Conservation (phyloP, 2,888 invertebrate species). For the Drosophila affinis region DNA sequence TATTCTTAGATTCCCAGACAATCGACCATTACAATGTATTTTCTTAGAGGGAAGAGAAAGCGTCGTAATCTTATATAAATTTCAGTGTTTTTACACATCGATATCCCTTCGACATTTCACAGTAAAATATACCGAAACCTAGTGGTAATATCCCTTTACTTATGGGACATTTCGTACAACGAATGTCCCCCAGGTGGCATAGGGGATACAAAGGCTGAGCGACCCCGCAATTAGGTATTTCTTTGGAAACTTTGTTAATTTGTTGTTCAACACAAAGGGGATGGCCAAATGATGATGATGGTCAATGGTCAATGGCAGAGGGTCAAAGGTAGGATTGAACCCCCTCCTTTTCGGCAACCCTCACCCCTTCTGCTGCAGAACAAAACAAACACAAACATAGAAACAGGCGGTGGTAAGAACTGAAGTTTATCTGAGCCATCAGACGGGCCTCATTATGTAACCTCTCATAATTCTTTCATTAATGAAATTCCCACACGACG, state of each 20-base stretch:
- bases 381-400: constrained; percentile 32
- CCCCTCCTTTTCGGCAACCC: background rate
- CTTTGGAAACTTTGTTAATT: constrained; percentile 74
- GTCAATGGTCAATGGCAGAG: constrained; percentile 49
- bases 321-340: constrained; percentile 26
- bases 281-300: background rate
- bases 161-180: background rate
- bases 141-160: background rate
- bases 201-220: constrained; percentile 38
- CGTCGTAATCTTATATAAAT: background rate
- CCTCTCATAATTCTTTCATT: constrained; percentile 78
- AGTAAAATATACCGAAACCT: no score
- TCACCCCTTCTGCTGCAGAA: constrained; percentile 48
- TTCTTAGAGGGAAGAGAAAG: background rate
- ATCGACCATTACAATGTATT: background rate
- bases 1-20: background rate
- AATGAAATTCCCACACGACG: constrained; percentile 76
- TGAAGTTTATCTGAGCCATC: constrained; percentile 63
- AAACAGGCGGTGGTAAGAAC: background rate
- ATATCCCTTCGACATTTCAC: no score
- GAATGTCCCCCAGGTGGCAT: background rate
- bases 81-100: no score
- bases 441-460: constrained; percentile 69
- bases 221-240: constrained; percentile 69
- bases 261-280: constrained; percentile 64